Conservation (phyloP, 2,888 invertebrate genomes). For the Folsomia candida region DNA sequence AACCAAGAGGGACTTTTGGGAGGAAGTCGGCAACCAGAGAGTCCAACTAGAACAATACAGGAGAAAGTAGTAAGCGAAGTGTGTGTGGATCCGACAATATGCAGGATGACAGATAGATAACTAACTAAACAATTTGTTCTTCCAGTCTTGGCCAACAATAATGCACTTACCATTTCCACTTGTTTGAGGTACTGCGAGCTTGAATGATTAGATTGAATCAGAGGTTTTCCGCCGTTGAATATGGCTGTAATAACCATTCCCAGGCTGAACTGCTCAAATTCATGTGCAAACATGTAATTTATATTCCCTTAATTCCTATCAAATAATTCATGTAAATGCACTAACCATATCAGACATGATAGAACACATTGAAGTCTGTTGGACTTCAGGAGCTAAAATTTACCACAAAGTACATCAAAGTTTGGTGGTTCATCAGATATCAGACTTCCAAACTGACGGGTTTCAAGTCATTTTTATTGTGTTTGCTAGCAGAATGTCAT, state of each 20-base stretch:
- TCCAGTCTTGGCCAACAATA: background rate
- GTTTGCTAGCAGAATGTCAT: too few relatives aligned
- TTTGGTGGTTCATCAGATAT: too few relatives aligned
- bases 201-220: slow-evolving; percentile 88
- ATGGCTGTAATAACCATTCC: slow-evolving; percentile 91
- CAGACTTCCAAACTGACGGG: too few relatives aligned
- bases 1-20: slow-evolving; percentile 73
- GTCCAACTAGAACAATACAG: slow-evolving; percentile 66
- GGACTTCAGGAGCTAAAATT: slow-evolving; percentile 84
- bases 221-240: slow-evolving; percentile 83
- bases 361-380: slow-evolving; percentile 75
- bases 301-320: too few relatives aligned
- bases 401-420: too few relatives aligned
- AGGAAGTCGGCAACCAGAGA: slow-evolving; percentile 75
- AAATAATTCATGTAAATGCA: too few relatives aligned
- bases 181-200: slow-evolving; percentile 85
- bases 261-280: slow-evolving; percentile 61
- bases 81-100: too few relatives aligned
- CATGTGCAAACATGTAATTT: background rate
- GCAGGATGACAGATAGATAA: too few relatives aligned
- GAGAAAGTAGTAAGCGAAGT: background rate
- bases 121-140: too few relatives aligned
- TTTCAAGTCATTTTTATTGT: too few relatives aligned
- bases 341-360: slow-evolving; percentile 90
- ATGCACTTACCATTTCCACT: slow-evolving; percentile 75